These are phyloP conservation scores for Piscicola geometra DNA, from an alignment of 2,888 invertebrate species.

Conservation along the genomic window DNA sequence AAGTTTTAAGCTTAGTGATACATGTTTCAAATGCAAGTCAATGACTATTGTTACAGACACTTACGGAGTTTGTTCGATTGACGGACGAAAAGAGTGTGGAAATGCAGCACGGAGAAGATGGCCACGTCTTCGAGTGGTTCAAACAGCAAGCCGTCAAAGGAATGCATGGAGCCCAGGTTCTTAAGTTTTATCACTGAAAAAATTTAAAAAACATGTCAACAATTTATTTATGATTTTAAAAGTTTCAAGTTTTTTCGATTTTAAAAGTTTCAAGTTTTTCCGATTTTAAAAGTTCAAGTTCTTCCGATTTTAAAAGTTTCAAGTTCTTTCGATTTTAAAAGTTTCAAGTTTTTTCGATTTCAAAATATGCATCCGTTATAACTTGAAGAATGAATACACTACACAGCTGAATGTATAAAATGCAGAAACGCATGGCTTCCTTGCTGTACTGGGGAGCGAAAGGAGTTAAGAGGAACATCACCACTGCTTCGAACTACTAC, in stretches of 20 bases:
- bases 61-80: conserved; percentile 52
- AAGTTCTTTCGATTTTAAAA: too few relatives aligned
- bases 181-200: too few relatives aligned
- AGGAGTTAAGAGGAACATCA: conserved; percentile 52
- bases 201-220: too few relatives aligned
- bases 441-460: conserved; percentile 53
- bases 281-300: too few relatives aligned
- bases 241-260: too few relatives aligned
- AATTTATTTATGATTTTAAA: too few relatives aligned
- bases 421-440: conserved; percentile 41
- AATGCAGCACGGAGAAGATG: conserved; percentile 52
- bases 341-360: too few relatives aligned
- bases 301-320: too few relatives aligned
- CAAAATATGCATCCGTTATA: background rate
- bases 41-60: too few relatives aligned
- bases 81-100: conserved; percentile 49
- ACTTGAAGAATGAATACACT: background rate
- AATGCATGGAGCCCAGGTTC: conserved; percentile 52
- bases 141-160: conserved; percentile 53
- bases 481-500: conserved; percentile 51
- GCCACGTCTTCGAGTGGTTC: conserved; percentile 53
- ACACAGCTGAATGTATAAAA: background rate
- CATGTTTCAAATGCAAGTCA: too few relatives aligned
- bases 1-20: too few relatives aligned
- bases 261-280: too few relatives aligned